Percentiles rank a stretch among this genome's conserved stretches.
These are phyloP conservation scores for Acrobasis consociella DNA, from an alignment of 2,888 invertebrate genomes.

Conservation along the genomic window DNA sequence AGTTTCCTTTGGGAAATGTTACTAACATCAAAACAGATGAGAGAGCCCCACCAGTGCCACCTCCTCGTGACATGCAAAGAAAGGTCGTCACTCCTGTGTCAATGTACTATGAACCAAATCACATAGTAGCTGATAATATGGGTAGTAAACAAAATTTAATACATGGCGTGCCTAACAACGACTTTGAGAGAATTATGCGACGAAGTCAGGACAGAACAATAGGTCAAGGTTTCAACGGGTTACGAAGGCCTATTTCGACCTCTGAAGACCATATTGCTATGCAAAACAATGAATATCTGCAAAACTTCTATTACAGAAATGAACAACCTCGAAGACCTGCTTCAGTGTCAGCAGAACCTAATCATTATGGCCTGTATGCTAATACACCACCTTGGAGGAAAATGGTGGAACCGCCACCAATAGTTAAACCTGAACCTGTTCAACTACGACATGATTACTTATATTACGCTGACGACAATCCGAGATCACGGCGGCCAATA, in stretches of 20 bases:
- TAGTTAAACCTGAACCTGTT: conserved; percentile 68
- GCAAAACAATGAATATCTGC: conserved; percentile 72
- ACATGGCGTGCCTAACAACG: conserved; percentile 74
- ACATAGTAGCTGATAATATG: conserved; percentile 58
- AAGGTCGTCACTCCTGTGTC: conserved; percentile 79
- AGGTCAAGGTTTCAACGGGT: conserved; percentile 72
- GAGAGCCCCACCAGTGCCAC: conserved; percentile 88
- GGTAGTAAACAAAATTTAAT: conserved; percentile 52
- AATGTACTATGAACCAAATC: conserved; percentile 75
- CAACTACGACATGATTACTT: conserved; percentile 80
- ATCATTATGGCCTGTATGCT: conserved; percentile 70
- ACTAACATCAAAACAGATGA: conserved; percentile 69
- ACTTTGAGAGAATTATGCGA: conserved; percentile 76
- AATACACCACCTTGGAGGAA: conserved; percentile 72
- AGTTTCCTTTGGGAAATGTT: conserved; percentile 78
- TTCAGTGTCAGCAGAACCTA: conserved; percentile 77
- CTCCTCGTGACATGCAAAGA: conserved; percentile 89
- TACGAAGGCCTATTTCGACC: conserved; percentile 74
- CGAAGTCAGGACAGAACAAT: conserved; percentile 72
- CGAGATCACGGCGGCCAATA: conserved; percentile 88
- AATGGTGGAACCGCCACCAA: conserved; percentile 51
- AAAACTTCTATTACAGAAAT: conserved; percentile 54
- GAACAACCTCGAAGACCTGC: conserved; percentile 76
- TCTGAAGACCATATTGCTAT: conserved; percentile 80
- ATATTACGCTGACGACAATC: conserved; percentile 88